A percentile compares a stretch with the other conserved stretches of the same genome.
These are phyloP conservation scores for Drosophila subsilvestris DNA, from an alignment of 2,888 invertebrate genomes.

Conservation along the genomic window DNA sequence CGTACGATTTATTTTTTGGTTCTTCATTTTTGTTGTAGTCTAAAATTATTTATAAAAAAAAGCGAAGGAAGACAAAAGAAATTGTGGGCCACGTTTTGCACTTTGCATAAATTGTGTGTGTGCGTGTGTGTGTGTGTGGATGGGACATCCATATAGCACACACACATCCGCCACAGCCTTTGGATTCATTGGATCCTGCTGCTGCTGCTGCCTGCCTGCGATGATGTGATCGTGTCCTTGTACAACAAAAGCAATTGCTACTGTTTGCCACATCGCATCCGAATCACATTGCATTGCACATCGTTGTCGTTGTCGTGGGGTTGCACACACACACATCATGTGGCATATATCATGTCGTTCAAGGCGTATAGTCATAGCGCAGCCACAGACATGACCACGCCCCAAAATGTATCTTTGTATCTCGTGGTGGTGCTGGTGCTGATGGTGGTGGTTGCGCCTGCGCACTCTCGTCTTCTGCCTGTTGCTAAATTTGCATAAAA, in stretches of 20 bases:
- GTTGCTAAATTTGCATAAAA: constrained; percentile 75
- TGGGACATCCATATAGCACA: neutral
- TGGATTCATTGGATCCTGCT: constrained; percentile 45
- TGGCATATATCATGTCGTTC: constrained; percentile 77
- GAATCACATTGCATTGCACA: constrained; percentile 14
- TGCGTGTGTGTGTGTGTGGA: constrained; percentile 17
- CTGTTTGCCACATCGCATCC: constrained; percentile 76
- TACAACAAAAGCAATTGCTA: constrained; percentile 82
- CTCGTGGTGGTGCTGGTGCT: neutral
- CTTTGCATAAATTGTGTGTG: constrained; percentile 74
- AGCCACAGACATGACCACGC: constrained; percentile 56
- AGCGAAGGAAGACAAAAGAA: constrained; percentile 37
- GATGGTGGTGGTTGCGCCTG: constrained; percentile 33
- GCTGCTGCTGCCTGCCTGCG: constrained; percentile 43
- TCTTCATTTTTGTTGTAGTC: constrained; percentile 34
- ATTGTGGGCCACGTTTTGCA: constrained; percentile 70
- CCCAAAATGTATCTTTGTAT: constrained; percentile 38
- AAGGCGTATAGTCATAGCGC: constrained; percentile 27
- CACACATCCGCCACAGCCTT: neutral
- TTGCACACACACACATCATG: constrained; percentile 55
- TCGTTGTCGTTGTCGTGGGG: constrained; percentile 53
- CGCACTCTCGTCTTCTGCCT: constrained; percentile 19
- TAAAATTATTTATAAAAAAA: constrained; percentile 51
- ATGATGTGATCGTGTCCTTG: constrained; percentile 76
- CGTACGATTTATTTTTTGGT: constrained; percentile 22